Conservation (phyloP, 2,797 vertebrate species). For the Alauda arvensis region DNA sequence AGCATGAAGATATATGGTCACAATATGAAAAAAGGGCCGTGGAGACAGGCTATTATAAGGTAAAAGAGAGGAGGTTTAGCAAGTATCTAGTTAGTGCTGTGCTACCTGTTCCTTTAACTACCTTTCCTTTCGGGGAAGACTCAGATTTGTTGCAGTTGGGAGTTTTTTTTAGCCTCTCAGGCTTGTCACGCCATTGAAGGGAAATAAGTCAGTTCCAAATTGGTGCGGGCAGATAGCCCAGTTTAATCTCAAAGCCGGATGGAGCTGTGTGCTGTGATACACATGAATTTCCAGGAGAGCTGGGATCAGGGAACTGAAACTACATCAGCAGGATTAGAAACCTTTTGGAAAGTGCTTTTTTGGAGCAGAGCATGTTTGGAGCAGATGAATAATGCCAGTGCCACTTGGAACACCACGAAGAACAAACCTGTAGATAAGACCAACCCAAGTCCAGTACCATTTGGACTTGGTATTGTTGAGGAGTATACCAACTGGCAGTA, state of each 20-base stretch:
- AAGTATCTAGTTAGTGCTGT: not conserved
- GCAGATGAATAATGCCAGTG: not conserved
- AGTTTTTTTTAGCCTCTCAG: not conserved
- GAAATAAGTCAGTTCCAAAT: slow-evolving; percentile 9
- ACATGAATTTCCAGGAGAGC: not conserved
- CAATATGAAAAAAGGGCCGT: not conserved
- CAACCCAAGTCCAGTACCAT: not conserved
- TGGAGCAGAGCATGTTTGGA: not conserved
- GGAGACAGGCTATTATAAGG: not conserved
- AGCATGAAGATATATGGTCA: not conserved
- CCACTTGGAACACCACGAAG: not conserved
- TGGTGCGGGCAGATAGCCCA: not conserved
- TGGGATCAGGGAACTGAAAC: not conserved
- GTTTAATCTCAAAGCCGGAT: not conserved
- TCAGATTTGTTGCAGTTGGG: not conserved
- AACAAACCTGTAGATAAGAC: not conserved
- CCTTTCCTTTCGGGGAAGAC: not conserved
- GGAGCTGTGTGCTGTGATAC: not conserved
- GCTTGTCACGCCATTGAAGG: not conserved
- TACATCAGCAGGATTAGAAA: not conserved
- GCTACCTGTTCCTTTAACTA: not conserved
- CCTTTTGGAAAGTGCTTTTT: not conserved
- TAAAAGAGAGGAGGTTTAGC: not conserved
- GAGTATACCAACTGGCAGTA: not conserved
- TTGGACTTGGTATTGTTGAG: not conserved